phyloP scores from a whole-genome alignment of 2,113 vertebrate genomes.

The Pseudopodoces humilis region DNA sequence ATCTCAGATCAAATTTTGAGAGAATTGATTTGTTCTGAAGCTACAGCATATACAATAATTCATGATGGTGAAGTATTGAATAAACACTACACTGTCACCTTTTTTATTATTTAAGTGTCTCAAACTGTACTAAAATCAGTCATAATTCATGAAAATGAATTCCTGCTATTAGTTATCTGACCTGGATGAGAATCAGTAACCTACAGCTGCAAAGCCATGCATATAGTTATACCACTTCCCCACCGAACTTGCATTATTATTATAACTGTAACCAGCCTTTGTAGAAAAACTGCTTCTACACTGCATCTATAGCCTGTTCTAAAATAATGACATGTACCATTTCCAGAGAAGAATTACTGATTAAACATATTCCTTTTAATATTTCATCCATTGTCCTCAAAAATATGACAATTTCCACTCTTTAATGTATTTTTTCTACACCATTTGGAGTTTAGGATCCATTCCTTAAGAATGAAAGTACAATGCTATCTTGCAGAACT shows the following conservation, averaged over 20 bases:
- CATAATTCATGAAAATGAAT: neutral
- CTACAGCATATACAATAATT: neutral
- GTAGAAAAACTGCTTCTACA: neutral
- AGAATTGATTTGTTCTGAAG: neutral
- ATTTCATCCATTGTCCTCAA: neutral
- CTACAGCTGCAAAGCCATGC: constrained; percentile 17
- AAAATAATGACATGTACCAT: neutral
- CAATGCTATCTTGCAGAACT: neutral
- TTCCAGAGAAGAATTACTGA: neutral
- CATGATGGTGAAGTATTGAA: neutral
- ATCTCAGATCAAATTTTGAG: neutral
- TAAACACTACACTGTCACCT: neutral
- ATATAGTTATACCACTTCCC: neutral
- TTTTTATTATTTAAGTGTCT: neutral
- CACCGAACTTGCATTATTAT: neutral
- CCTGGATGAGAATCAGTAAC: constrained; percentile 26
- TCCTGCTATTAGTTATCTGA: neutral
- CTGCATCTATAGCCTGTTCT: neutral
- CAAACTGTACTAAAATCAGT: neutral
- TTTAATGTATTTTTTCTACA: neutral
- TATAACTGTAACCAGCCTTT: neutral
- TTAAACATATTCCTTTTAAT: neutral
- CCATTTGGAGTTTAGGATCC: neutral
- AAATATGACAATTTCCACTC: neutral
- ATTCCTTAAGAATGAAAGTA: neutral